These are phyloP conservation scores for Tychaedon coryphoeus DNA, from an alignment of 2,113 vertebrate species.

Conservation along the genomic window DNA sequence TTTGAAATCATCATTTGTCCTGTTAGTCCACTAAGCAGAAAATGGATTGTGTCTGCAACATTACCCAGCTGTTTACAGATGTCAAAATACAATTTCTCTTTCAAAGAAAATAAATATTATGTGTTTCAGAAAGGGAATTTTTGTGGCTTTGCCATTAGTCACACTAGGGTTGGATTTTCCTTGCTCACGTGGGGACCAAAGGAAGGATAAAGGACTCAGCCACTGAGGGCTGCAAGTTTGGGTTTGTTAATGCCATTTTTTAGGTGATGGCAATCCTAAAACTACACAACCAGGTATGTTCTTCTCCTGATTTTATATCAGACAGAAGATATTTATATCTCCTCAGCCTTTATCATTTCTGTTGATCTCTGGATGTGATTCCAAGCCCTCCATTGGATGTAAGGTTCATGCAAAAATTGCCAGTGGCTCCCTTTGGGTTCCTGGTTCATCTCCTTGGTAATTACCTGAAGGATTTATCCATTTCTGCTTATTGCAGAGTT, in stretches of 20 bases:
- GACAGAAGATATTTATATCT: too few species aligned
- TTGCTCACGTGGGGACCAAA: fast-evolving
- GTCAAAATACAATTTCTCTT: background rate
- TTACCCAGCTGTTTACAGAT: conserved; percentile 23
- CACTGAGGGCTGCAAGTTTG: background rate
- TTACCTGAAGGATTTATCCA: fast-evolving
- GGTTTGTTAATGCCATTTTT: background rate
- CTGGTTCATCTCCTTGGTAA: too few species aligned
- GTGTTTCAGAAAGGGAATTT: background rate
- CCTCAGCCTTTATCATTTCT: background rate
- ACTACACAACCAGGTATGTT: fast-evolving
- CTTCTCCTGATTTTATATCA: background rate
- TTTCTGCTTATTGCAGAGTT: background rate
- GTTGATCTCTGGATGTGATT: background rate
- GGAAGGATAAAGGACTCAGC: background rate
- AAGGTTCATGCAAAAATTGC: background rate
- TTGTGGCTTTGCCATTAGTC: background rate
- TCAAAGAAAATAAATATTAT: background rate
- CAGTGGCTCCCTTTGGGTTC: too few species aligned
- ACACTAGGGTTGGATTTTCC: background rate
- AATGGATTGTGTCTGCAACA: conserved; percentile 34
- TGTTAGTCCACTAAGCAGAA: background rate
- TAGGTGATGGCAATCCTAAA: background rate
- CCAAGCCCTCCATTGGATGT: fast-evolving
- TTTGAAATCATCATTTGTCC: conserved; percentile 12